Base-by-base conservation (phyloP, 2,797 vertebrate genomes). In the Echeneis naucrates region DNA sequence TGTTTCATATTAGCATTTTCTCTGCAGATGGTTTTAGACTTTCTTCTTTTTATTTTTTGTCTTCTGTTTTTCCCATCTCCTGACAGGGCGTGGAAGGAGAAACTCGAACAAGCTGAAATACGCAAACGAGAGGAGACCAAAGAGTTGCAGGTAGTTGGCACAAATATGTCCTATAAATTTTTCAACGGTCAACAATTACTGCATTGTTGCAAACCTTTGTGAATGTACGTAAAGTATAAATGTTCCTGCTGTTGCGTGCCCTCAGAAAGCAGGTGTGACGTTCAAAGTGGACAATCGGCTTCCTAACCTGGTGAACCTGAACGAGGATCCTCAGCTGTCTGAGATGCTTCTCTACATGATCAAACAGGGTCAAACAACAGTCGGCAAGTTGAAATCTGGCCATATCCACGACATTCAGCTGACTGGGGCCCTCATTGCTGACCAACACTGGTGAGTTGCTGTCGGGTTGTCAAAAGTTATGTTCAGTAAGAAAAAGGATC, bases 341-440 rank as follows among this genome's bases (percentile, higher is more conserved):
- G 98, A 99, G 90, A 96, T 98, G 95, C 94, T 99, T 48, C 89
- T 99, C 6, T 99, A 99, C 78, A 97, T 98, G 97, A 95, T 99
- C 77, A 97, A 96, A 88, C 97, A 97, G 91, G 97, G 97, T 37
- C 88, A 87, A 66, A 99, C 97, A 54, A 97, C 95, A 0, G 97
- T 98, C 37, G 98, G 98, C 51, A 97, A 96, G 63, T 88, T 93
- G 14, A 94, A 89, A 47, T 89, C 93, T 2, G 86, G 92, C 78
- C 96, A 94, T 0, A 81, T 72, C 75, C 96, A 95, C 11, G 97
- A 98, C 75, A 99, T 99, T 72, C 97, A 97, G 89, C 93, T 99
- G 62, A 94, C 95, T 0, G 98, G 98, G 26, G 95, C 95, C 26
- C 95, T 99, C 63, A 98, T 99, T 44, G 96, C 96, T 19, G 95